A percentile compares a stretch with the other conserved stretches of the same genome.
phyloP scores from a whole-genome alignment of 2,113 vertebrate genomes.

The Sitta europaea region DNA sequence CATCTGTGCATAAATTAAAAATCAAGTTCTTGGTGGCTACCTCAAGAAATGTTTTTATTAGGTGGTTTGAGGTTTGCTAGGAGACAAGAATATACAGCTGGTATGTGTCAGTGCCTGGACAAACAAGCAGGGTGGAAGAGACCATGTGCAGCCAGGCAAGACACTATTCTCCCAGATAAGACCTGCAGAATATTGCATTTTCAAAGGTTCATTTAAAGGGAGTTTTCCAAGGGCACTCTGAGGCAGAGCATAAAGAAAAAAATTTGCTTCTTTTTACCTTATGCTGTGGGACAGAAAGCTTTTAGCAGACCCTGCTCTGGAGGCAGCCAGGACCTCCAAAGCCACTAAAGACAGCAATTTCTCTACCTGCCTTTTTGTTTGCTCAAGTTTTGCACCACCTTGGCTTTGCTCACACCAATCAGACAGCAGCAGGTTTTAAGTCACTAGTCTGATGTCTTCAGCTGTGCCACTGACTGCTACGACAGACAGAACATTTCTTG shows the following conservation, averaged over 20 bases:
- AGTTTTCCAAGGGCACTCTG: neutral
- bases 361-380: neutral
- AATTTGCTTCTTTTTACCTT: neutral
- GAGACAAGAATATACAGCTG: neutral
- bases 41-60: neutral
- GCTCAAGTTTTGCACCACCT: neutral
- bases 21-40: neutral
- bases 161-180: neutral
- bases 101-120: neutral
- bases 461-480: neutral
- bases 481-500: neutral
- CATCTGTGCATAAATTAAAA: neutral
- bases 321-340: neutral
- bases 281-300: neutral
- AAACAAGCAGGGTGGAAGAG: accelerated
- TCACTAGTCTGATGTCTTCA: slow-evolving; percentile 5
- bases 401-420: neutral
- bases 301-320: neutral
- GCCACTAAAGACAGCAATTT: neutral
- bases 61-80: neutral
- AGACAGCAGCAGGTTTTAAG: slow-evolving; percentile 11
- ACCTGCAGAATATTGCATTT: neutral
- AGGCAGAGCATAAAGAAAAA: neutral
- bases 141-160: neutral
- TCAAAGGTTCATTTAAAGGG: neutral